Evolutionary conservation across 2,113 vertebrate genomes (phyloP).

Genomic region (Perca schrenkii): DNA sequence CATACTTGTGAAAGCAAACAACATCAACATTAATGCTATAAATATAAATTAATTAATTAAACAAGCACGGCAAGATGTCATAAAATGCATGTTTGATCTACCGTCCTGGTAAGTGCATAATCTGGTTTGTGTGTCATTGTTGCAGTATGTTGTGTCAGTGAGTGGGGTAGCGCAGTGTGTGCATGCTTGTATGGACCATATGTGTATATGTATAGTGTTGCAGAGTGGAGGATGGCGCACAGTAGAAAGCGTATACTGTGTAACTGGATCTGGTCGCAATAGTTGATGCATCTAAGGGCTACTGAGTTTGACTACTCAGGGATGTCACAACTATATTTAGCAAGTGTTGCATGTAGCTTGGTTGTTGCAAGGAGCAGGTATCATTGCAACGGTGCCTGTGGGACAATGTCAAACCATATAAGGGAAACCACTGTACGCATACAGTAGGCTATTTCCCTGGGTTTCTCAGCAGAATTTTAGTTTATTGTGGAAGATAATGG

Average conservation of each 20-base stretch:
- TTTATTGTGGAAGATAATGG: not conserved
- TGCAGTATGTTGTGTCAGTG: conserved; percentile 39
- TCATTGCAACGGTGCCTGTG: not conserved
- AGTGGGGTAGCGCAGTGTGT: conserved; percentile 15
- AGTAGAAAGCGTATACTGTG: conserved; percentile 63
- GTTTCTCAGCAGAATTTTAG: not conserved
- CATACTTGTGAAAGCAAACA: conserved; percentile 26
- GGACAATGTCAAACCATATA: conserved; percentile 23
- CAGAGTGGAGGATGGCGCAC: conserved; percentile 52
- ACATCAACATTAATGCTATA: conserved; percentile 20
- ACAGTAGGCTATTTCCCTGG: not conserved
- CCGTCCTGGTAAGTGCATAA: conserved; percentile 8
- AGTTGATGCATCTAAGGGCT: conserved; percentile 46
- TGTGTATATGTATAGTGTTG: conserved; percentile 70
- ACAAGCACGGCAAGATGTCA: not conserved
- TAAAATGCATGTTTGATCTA: conserved; percentile 18
- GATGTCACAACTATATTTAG: conserved; percentile 70
- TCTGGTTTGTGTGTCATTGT: conserved; percentile 17
- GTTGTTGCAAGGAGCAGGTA: conserved; percentile 27
- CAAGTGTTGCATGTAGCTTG: conserved; percentile 29
- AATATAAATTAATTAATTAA: too few relatives aligned
- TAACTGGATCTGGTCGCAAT: conserved; percentile 74
- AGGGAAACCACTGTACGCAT: conserved; percentile 8
- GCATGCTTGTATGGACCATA: conserved; percentile 2
- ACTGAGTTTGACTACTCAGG: conserved; percentile 54